Conservation (phyloP, 2,113 vertebrate genomes). For the Pseudorasbora parva region DNA sequence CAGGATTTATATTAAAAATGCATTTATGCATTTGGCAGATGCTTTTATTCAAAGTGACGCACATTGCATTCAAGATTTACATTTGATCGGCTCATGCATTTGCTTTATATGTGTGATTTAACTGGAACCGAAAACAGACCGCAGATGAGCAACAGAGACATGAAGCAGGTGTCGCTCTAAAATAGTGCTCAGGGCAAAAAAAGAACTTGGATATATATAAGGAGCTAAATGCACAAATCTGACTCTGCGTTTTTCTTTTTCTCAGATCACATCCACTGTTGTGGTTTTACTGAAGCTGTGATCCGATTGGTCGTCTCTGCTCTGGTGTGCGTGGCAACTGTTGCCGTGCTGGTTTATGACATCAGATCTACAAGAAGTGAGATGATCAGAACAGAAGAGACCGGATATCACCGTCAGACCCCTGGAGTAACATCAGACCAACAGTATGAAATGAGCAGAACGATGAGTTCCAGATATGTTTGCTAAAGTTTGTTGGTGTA, state of each 20-base stretch:
- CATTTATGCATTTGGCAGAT: background rate
- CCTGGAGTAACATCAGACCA: background rate
- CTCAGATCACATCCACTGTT: background rate
- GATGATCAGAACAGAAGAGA: background rate
- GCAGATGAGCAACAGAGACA: background rate
- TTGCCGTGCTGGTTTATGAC: slow-evolving; percentile 3
- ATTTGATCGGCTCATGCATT: background rate
- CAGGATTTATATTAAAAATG: background rate
- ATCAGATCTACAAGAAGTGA: background rate
- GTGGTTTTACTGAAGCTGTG: background rate
- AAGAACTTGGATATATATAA: too few relatives aligned
- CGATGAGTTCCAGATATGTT: background rate
- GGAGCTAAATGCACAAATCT: background rate
- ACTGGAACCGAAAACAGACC: background rate
- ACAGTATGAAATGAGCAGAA: background rate
- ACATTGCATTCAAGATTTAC: background rate
- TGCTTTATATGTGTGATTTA: background rate
- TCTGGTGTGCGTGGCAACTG: background rate
- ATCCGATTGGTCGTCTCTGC: background rate
- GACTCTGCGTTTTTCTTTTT: background rate
- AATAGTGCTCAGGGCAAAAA: background rate
- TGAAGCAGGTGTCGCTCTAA: background rate
- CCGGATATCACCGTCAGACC: background rate
- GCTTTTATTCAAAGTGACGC: background rate
- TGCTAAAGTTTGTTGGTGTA: background rate